Conservation (phyloP, 2,888 invertebrate species). For the Unio delphinus region DNA sequence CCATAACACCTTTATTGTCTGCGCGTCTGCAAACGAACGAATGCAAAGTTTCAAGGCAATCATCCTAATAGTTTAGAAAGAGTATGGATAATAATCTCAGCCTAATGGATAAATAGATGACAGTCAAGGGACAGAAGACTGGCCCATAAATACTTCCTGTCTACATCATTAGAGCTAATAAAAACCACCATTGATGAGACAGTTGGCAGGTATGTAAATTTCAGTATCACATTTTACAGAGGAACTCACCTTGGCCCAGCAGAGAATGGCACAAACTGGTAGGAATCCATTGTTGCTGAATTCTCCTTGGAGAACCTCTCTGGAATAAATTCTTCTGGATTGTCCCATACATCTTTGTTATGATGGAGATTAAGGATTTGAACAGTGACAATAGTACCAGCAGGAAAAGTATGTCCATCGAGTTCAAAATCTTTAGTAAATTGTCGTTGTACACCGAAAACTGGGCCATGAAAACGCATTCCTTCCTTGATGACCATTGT, state of each 20-base stretch:
- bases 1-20: too few relatives aligned
- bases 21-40: too few relatives aligned
- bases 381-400: slow-evolving; percentile 34
- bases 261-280: slow-evolving; percentile 19
- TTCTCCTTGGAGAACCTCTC: slow-evolving; percentile 19
- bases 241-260: slow-evolving; percentile 21
- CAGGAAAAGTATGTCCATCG: slow-evolving; percentile 42
- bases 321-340: slow-evolving; percentile 14
- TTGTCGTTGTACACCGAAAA: slow-evolving; percentile 44
- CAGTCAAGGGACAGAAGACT: too few relatives aligned
- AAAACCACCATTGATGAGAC: too few relatives aligned
- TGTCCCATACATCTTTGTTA: slow-evolving; percentile 26
- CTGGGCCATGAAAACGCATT: slow-evolving; percentile 47
- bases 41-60: too few relatives aligned
- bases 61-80: too few relatives aligned
- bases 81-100: too few relatives aligned
- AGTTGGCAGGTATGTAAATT: too few relatives aligned
- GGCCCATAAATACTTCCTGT: too few relatives aligned
- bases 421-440: slow-evolving; percentile 37
- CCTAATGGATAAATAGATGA: too few relatives aligned
- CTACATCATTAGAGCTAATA: too few relatives aligned
- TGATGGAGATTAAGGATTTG: slow-evolving; percentile 39
- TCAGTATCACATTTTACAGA: not conserved
- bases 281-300: slow-evolving; percentile 8
- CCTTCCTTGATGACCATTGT: slow-evolving; percentile 58